Base-by-base conservation (phyloP, 1,140 invertebrate genomes). In the Idris sp. region DNA sequence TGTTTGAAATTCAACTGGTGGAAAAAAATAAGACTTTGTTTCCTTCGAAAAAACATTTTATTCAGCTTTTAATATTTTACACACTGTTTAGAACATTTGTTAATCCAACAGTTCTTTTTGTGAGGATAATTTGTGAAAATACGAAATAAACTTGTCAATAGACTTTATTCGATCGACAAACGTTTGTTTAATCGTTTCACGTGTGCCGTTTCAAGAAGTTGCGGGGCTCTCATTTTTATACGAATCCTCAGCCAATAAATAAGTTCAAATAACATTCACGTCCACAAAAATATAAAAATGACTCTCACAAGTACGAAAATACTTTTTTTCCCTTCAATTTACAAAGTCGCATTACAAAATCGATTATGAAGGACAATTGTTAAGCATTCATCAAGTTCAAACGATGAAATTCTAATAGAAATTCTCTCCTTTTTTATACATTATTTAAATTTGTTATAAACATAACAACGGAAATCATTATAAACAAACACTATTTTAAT, bases 31-130 rank as follows among this genome's bases (percentile, higher is more conserved):
- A n/a, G n/a, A n/a, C n/a, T n/a, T n/a, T n/a, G n/a, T n/a, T 40
- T 75, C 59, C 64, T 75, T 75, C 64, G 64, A 72, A 75, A 75
- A 75, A 75, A 58, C 73, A 51, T 75, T 75, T 75, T 75, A 75
- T 75, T 75, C 73, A 75, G 73, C 64, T 75, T 65, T 62, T 64
- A 75, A 75, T 75, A 75, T 75, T 75, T 75, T 75, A 75, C 73
- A 75, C 73, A 75, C 73, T 75, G 64, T 75, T 75, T 69, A 75
- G 64, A 75, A 75, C 73, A 74, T 74, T 74, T 74, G 64, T 74
- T 51, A 67, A 74, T 74, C 64, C 64, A 74, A 74, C 64, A 74
- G 73, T 75, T 75, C 51, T 64, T 68, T 74, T 68, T 75, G 73
- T 64, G 73, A 75, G 64, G 73, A 64, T 75, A 69, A 49, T 75